Percentiles rank a stretch among this genome's conserved stretches.
phyloP scores from a whole-genome alignment of 2,113 vertebrate species.

The Petaurus breviceps region DNA sequence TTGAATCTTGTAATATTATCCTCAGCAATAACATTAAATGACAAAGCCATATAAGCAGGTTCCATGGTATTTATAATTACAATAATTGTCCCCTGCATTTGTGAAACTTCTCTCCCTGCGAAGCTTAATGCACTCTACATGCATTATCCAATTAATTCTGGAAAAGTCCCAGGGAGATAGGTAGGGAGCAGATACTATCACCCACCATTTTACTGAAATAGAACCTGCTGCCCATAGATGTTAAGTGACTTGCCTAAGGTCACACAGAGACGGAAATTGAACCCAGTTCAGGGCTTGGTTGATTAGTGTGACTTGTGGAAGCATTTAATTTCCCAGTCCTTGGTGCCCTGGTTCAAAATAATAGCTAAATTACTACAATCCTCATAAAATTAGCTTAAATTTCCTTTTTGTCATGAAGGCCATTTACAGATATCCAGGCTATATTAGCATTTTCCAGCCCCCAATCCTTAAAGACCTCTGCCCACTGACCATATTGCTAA shows the following conservation, averaged over 20 bases:
- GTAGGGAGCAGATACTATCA: constrained; percentile 26
- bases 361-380: background rate
- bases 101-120: constrained; percentile 50
- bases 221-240: background rate
- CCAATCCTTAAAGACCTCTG: background rate
- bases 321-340: background rate
- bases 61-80: constrained; percentile 51
- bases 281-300: fast-evolving
- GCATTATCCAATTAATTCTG: constrained; percentile 71
- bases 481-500: background rate
- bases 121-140: constrained; percentile 64
- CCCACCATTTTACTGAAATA: background rate
- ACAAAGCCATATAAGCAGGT: constrained; percentile 16
- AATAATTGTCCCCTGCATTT: constrained; percentile 57
- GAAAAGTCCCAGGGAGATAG: constrained; percentile 52
- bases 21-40: constrained; percentile 45
- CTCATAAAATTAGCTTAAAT: constrained; percentile 8
- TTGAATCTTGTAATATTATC: background rate
- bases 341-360: background rate
- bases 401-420: background rate
- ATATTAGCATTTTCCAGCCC: background rate
- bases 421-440: background rate
- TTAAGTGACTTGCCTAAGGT: constrained; percentile 57
- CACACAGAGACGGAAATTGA: constrained; percentile 3
- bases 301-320: background rate